Conservation (phyloP, 2,797 vertebrate genomes). For the Phaenicophaeus curvirostris region DNA sequence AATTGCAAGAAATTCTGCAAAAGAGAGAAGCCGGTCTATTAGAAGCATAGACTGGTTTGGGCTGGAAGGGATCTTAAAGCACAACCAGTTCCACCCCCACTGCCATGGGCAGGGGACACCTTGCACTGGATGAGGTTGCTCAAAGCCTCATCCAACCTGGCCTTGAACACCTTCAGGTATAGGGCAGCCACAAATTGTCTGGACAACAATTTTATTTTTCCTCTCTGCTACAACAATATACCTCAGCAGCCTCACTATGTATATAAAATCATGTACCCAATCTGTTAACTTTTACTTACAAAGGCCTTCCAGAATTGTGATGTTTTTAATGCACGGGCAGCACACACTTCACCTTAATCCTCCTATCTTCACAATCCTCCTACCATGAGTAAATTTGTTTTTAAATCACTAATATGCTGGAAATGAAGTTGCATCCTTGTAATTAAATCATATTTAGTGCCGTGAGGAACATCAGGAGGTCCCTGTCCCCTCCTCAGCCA, state of each 20-base stretch:
- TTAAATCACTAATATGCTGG: not conserved
- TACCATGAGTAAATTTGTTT: not conserved
- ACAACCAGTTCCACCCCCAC: too few species aligned
- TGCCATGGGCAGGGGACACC: too few species aligned
- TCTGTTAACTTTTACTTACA: not conserved
- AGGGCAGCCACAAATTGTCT: too few species aligned
- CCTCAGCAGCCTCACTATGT: not conserved
- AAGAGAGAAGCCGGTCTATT: not conserved
- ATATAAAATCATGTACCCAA: not conserved
- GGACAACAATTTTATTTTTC: not conserved
- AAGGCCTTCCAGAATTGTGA: not conserved
- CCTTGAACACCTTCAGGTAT: too few species aligned
- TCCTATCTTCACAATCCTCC: not conserved
- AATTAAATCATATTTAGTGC: not conserved
- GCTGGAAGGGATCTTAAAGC: too few species aligned
- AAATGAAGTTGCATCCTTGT: not conserved
- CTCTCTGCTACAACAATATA: not conserved
- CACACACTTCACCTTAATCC: not conserved
- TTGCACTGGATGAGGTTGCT: too few species aligned
- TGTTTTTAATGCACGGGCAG: not conserved
- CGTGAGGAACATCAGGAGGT: accelerated
- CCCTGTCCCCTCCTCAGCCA: not conserved
- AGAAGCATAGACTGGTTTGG: too few species aligned
- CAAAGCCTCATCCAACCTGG: too few species aligned
- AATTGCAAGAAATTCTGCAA: not conserved